Conservation (phyloP, 2,888 invertebrate species). For the Barypeithes pellucidus region DNA sequence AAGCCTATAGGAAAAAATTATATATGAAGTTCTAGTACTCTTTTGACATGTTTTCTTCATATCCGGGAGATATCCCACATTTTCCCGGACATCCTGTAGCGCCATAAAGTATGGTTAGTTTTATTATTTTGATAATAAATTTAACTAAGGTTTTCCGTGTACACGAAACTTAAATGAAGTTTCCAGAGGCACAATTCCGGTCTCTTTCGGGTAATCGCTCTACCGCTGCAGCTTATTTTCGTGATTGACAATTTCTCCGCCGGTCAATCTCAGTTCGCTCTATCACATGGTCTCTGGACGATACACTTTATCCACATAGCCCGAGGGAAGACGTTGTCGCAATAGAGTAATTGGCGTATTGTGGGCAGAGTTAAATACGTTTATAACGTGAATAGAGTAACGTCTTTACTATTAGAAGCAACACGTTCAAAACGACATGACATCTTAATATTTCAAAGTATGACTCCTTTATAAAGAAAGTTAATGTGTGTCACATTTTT, state of each 20-base stretch:
- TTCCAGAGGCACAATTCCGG: conserved; percentile 32
- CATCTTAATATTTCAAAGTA: no score
- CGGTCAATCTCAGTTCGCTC: conserved; percentile 46
- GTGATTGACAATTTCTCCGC: conserved; percentile 48
- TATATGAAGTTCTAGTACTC: no score
- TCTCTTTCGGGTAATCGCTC: conserved; percentile 17
- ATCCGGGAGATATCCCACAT: no score
- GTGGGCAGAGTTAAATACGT: conserved; percentile 21
- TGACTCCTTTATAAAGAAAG: no score
- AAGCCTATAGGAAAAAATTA: no score
- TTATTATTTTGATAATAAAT: no score
- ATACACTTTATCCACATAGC: conserved; percentile 36
- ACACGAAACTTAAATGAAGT: conserved; percentile 32
- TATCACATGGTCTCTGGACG: conserved; percentile 38
- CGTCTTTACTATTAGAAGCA: background rate
- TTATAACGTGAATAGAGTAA: background rate
- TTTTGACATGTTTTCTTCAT: no score
- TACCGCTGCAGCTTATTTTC: conserved; percentile 28
- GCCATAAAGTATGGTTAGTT: no score
- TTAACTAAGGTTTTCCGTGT: no score
- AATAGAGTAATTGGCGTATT: conserved; percentile 34
- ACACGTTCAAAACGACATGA: background rate
- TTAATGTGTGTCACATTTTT: no score
- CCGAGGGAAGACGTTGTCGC: conserved; percentile 29
- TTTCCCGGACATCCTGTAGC: no score